Percentiles rank a stretch among this genome's conserved stretches.
Conservation (phyloP, 1,140 invertebrate species). For the Dendrolimus punctatus region DNA sequence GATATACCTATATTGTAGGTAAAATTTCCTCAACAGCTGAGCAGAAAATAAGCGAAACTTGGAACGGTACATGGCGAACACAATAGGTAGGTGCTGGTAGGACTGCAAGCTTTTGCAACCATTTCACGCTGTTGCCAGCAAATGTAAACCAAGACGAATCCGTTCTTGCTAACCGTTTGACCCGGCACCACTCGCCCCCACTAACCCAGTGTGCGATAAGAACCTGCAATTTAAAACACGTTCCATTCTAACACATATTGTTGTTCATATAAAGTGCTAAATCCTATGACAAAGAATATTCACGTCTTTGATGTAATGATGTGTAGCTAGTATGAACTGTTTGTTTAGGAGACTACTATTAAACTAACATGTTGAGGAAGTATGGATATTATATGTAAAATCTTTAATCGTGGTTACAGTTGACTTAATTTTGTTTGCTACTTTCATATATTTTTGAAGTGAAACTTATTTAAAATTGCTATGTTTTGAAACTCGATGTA, state of each 20-base stretch:
- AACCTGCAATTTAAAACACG: constrained; percentile 19
- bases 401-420: constrained; percentile 18
- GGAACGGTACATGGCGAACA: constrained; percentile 34
- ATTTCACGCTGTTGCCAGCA: constrained; percentile 42
- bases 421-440: constrained; percentile 6
- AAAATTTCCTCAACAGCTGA: constrained; percentile 14
- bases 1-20: background rate
- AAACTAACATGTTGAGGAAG: constrained; percentile 23
- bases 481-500: too few relatives aligned
- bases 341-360: constrained; percentile 53
- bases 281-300: constrained; percentile 30
- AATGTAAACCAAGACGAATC: constrained; percentile 51
- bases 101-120: constrained; percentile 41
- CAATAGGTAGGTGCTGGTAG: constrained; percentile 27
- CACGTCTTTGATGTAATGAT: constrained; percentile 57
- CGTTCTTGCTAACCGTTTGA: constrained; percentile 53
- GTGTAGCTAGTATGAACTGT: constrained; percentile 63
- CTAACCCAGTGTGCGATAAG: constrained; percentile 59
- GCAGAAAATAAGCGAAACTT: constrained; percentile 20
- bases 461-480: too few relatives aligned
- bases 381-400: constrained; percentile 10
- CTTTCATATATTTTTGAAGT: background rate
- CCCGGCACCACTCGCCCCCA: constrained; percentile 49
- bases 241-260: constrained; percentile 30
- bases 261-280: constrained; percentile 26